Percentiles rank a stretch among this genome's conserved stretches.
Evolutionary conservation across 2,888 invertebrate species (phyloP).

Genomic region (Apotomis capreana): DNA sequence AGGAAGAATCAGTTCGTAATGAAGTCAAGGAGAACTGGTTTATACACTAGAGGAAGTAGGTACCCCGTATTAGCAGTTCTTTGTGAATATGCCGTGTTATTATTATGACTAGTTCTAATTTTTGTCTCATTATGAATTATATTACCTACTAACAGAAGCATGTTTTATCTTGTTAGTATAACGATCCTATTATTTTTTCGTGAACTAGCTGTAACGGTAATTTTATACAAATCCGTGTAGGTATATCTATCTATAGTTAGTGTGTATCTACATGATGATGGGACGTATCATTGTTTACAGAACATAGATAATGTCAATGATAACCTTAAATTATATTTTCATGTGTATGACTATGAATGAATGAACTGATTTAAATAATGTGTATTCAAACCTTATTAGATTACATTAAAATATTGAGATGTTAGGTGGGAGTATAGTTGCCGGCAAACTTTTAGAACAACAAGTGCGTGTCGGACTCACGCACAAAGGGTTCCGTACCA

Average conservation of each 20-base stretch:
- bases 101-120: slow-evolving; percentile 9
- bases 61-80: background rate
- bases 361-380: no score
- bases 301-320: no score
- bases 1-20: background rate
- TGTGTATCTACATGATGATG: no score
- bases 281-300: no score
- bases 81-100: slow-evolving; percentile 5
- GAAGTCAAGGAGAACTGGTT: slow-evolving; percentile 15
- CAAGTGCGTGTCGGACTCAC: no score
- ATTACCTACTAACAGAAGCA: slow-evolving; percentile 4
- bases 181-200: background rate
- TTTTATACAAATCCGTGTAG: background rate
- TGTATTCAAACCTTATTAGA: no score
- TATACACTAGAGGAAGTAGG: slow-evolving; percentile 26
- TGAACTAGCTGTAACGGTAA: background rate
- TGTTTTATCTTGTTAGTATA: background rate
- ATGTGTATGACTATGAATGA: no score
- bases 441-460: no score
- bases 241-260: background rate
- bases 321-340: no score
- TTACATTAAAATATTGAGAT: no score
- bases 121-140: slow-evolving; percentile 1
- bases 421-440: no score
- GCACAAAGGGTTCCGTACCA: no score